Percentiles rank a stretch among this genome's conserved stretches.
Conservation (phyloP, 2,113 vertebrate genomes). For the Mustela nigripes region DNA sequence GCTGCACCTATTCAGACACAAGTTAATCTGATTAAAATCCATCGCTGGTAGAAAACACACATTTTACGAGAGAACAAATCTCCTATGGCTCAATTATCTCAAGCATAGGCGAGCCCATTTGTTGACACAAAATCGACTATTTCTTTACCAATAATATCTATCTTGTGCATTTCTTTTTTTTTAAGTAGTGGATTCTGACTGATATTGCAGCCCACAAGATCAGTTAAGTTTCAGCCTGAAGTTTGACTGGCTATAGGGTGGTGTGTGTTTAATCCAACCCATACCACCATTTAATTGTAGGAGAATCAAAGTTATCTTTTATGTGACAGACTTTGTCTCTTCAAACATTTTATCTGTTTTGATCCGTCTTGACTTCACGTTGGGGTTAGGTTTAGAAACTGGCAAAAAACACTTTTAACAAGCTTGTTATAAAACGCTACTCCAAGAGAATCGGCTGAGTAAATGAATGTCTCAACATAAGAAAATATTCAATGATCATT, state of each 20-base stretch:
- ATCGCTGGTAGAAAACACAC: not conserved
- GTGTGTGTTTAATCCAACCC: conserved; percentile 16
- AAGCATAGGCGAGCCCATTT: not conserved
- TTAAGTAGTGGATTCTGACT: not conserved
- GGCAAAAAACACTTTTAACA: conserved; percentile 64
- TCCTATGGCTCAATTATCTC: not conserved
- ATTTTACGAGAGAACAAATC: not conserved
- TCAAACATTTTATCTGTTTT: conserved; percentile 84
- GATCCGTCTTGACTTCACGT: conserved; percentile 75
- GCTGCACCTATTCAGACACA: not conserved
- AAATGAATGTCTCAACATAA: conserved; percentile 47
- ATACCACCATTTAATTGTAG: conserved; percentile 43
- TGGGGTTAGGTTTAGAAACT: conserved; percentile 52
- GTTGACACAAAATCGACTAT: not conserved
- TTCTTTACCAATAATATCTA: not conserved
- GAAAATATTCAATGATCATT: conserved; percentile 35
- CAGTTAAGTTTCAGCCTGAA: not conserved
- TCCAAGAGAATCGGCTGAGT: conserved; percentile 9
- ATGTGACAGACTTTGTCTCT: conserved; percentile 77
- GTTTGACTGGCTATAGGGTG: not conserved
- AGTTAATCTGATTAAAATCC: not conserved
- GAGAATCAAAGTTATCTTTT: conserved; percentile 75
- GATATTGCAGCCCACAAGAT: not conserved
- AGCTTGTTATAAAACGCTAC: conserved; percentile 52
- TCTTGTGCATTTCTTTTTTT: not conserved